Conservation (phyloP, 2,888 invertebrate genomes). For the Taphrorychus bicolor region DNA sequence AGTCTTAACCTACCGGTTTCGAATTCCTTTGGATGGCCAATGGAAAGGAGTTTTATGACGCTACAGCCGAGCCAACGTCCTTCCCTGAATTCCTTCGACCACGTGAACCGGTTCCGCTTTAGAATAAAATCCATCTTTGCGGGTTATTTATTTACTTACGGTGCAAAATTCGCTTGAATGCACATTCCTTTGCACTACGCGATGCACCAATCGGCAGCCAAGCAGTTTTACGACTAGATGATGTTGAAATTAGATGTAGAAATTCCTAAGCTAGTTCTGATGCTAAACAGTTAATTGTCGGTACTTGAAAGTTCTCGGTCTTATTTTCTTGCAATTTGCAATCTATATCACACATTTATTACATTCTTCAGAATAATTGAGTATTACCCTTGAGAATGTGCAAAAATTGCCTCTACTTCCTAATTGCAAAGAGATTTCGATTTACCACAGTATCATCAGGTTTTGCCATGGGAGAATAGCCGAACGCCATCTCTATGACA, state of each 20-base stretch:
- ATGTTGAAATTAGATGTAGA: slow-evolving; percentile 16
- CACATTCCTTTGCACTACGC: slow-evolving; percentile 31
- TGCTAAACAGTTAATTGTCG: slow-evolving; percentile 20
- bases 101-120: slow-evolving; percentile 31
- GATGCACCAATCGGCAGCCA: not conserved
- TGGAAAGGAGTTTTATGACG: not conserved
- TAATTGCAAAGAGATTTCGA: too few relatives aligned
- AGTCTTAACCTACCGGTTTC: not conserved
- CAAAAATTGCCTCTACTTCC: too few relatives aligned
- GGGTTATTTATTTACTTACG: slow-evolving; percentile 29
- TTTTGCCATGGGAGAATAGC: not conserved
- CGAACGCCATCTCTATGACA: not conserved
- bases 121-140: slow-evolving; percentile 28
- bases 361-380: too few relatives aligned
- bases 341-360: too few relatives aligned
- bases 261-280: slow-evolving; percentile 26
- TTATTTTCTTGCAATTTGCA: not conserved
- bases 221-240: not conserved
- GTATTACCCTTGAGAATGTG: too few relatives aligned
- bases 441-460: not conserved
- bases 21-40: not conserved
- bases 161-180: slow-evolving; percentile 33
- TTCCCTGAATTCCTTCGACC: slow-evolving; percentile 9
- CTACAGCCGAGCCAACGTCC: slow-evolving; percentile 1
- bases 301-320: too few relatives aligned